Evolutionary conservation across 2,113 vertebrate species (phyloP).

Genomic region (Thomomys bottae): DNA sequence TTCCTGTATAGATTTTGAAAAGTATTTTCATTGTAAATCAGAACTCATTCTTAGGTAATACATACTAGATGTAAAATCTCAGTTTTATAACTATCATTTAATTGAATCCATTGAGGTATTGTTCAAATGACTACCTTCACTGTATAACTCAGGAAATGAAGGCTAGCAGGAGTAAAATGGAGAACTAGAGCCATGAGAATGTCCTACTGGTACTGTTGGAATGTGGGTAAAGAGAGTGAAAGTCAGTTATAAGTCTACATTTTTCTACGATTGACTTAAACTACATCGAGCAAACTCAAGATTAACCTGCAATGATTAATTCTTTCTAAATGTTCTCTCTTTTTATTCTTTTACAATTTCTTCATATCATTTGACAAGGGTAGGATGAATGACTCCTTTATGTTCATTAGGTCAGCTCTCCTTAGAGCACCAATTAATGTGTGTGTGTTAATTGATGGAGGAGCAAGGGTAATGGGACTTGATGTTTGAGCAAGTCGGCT

Average conservation of each 20-base stretch:
- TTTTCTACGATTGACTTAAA: conserved; percentile 26
- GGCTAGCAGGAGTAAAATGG: neutral
- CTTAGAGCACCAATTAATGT: neutral
- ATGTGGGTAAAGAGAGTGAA: neutral
- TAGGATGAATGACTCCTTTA: neutral
- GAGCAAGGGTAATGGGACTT: neutral
- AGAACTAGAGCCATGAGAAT: neutral
- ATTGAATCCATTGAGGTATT: neutral
- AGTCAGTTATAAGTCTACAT: conserved; percentile 5
- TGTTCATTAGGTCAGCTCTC: neutral
- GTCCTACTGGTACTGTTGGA: neutral
- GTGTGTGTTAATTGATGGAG: neutral
- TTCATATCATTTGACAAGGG: conserved; percentile 72
- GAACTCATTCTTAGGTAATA: neutral
- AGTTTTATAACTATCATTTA: neutral
- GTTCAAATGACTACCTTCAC: neutral
- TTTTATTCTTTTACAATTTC: neutral
- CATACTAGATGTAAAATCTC: neutral
- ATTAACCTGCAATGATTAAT: conserved; percentile 41
- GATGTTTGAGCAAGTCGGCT: neutral
- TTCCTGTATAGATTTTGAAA: neutral
- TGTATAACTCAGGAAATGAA: conserved; percentile 8
- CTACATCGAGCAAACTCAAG: conserved; percentile 41
- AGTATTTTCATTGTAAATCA: conserved; percentile 22
- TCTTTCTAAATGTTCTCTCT: conserved; percentile 69